Evolutionary conservation across 2,113 vertebrate species (phyloP).

Genomic region (Procapra przewalskii): DNA sequence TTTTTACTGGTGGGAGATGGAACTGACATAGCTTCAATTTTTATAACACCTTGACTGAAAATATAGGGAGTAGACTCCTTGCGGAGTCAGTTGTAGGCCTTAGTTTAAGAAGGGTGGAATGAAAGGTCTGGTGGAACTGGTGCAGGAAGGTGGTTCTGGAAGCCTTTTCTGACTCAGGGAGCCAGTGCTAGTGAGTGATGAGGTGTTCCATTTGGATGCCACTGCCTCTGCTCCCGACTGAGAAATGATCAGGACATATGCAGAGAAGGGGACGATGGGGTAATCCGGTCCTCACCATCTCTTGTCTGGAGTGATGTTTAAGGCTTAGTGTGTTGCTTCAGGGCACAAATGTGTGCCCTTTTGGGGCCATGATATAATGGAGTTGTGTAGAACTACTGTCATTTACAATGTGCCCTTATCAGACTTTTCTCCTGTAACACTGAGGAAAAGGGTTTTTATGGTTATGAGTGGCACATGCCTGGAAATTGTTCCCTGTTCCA

Average conservation of each 20-base stretch:
- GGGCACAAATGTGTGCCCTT: not conserved
- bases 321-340: not conserved
- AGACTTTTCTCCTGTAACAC: not conserved
- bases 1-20: not conserved
- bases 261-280: not conserved
- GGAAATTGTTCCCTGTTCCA: not conserved
- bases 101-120: not conserved
- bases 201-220: not conserved
- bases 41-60: not conserved
- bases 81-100: not conserved
- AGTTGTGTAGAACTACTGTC: slow-evolving; percentile 9
- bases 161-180: not conserved
- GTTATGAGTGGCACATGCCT: not conserved
- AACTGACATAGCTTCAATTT: not conserved
- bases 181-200: not conserved
- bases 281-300: not conserved
- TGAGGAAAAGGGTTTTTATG: not conserved
- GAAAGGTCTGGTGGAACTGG: not conserved
- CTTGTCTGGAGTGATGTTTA: slow-evolving; percentile 27
- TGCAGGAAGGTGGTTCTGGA: not conserved
- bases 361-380: not conserved
- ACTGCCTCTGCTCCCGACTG: not conserved
- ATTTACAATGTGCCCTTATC: not conserved
- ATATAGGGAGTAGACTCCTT: not conserved
- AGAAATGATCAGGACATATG: slow-evolving; percentile 19